Evolutionary conservation across 2,888 invertebrate species (phyloP).

Genomic region (Plemyria rubiginata): DNA sequence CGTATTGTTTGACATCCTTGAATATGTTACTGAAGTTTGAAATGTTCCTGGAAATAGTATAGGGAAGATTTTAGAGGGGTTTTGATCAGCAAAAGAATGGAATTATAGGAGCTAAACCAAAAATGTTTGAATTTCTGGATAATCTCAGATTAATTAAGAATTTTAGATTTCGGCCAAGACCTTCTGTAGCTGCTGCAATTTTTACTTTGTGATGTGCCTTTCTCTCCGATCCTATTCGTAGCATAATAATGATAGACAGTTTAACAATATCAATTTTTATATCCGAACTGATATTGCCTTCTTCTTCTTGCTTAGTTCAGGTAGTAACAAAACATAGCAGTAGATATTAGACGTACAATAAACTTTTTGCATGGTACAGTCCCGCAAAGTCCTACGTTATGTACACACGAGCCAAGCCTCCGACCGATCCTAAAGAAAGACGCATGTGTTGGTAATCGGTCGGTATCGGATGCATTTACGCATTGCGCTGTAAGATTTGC

Average conservation of each 20-base stretch:
- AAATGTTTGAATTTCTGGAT: not conserved
- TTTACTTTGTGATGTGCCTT: too few relatives aligned
- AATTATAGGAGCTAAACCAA: not conserved
- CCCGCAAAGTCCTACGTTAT: conserved; percentile 45
- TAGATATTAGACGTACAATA: conserved; percentile 20
- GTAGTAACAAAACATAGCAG: conserved; percentile 11
- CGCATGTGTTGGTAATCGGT: conserved; percentile 24
- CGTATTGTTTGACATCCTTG: conserved; percentile 3
- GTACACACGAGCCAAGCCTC: conserved; percentile 50
- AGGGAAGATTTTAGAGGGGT: conserved; percentile 7
- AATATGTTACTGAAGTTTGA: conserved; percentile 1
- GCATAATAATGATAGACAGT: too few relatives aligned
- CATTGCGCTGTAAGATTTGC: conserved; percentile 16
- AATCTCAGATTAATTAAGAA: not conserved
- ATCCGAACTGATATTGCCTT: not conserved
- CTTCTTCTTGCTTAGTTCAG: conserved; percentile 6
- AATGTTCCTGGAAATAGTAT: conserved; percentile 8
- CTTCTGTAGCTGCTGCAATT: not conserved
- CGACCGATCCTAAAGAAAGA: conserved; percentile 9
- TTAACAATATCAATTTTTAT: too few relatives aligned
- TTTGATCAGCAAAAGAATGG: not conserved
- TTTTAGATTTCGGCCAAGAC: not conserved
- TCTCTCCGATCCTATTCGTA: too few relatives aligned
- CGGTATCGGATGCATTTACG: conserved; percentile 32
- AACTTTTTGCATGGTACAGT: conserved; percentile 42